Evolutionary conservation across 2,888 invertebrate species (phyloP).

Genomic region (Dusona sp.): DNA sequence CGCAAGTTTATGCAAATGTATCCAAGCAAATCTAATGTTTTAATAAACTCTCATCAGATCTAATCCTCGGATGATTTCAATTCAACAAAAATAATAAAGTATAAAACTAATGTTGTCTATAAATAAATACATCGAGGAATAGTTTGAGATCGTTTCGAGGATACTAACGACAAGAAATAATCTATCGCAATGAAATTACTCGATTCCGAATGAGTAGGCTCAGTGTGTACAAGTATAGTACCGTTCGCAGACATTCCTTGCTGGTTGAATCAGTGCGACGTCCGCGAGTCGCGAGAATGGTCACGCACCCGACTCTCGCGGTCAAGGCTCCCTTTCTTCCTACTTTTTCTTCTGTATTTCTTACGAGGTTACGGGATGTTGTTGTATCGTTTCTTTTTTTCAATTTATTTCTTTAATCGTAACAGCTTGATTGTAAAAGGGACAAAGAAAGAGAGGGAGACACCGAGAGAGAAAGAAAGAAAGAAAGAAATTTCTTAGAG

Average conservation of each 20-base stretch:
- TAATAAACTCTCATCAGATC: not conserved
- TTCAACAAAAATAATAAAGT: not conserved
- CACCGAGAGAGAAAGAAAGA: not conserved
- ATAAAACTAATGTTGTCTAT: not conserved
- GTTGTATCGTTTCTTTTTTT: not conserved
- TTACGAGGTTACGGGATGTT: slow-evolving; percentile 8
- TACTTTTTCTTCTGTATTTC: slow-evolving; percentile 57
- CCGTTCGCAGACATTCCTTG: slow-evolving; percentile 76
- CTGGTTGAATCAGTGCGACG: slow-evolving; percentile 78
- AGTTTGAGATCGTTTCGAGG: slow-evolving; percentile 4
- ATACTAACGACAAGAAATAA: not conserved
- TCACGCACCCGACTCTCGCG: slow-evolving; percentile 74
- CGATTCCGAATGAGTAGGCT: slow-evolving; percentile 42
- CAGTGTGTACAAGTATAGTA: slow-evolving; percentile 55
- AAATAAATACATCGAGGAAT: not conserved
- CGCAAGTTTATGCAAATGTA: not conserved
- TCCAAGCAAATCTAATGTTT: not conserved
- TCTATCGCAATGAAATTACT: slow-evolving; percentile 38
- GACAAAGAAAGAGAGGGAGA: not conserved
- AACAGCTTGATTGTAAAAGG: not conserved
- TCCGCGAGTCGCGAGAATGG: slow-evolving; percentile 74
- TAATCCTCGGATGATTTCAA: not conserved
- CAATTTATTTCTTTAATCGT: not conserved
- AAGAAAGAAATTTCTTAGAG: not conserved
- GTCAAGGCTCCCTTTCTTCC: slow-evolving; percentile 77